These are phyloP conservation scores for Brachyrhaphis roseni DNA, from an alignment of 2,797 vertebrate species.

Conservation along the genomic window DNA sequence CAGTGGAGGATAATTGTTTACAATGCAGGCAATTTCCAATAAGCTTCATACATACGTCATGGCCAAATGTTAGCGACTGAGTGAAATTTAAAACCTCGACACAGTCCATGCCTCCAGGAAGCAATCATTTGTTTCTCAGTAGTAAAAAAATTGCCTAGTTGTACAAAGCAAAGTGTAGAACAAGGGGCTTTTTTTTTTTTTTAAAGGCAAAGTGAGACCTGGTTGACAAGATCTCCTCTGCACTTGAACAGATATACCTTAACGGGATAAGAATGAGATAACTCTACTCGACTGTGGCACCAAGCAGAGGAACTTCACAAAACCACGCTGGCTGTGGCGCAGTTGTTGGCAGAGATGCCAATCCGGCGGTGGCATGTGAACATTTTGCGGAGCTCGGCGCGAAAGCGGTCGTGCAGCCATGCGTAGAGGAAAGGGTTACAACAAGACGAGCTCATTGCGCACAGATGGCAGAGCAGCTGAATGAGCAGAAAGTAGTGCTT, in stretches of 20 bases:
- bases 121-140: too few relatives aligned
- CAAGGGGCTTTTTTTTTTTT: too few relatives aligned
- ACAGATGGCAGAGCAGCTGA: conserved; percentile 89
- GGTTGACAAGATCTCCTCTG: not conserved
- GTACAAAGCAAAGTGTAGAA: too few relatives aligned
- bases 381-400: conserved; percentile 85
- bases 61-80: too few relatives aligned
- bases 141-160: too few relatives aligned
- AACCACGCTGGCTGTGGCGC: conserved; percentile 80
- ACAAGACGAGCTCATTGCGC: conserved; percentile 91
- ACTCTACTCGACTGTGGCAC: not conserved
- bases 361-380: conserved; percentile 82
- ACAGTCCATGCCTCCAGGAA: too few relatives aligned
- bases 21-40: too few relatives aligned
- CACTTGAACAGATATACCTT: not conserved
- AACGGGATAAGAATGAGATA: not conserved
- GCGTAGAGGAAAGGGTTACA: conserved; percentile 92
- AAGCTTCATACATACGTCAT: too few relatives aligned
- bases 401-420: conserved; percentile 90
- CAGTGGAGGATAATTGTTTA: too few relatives aligned
- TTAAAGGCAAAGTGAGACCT: not conserved
- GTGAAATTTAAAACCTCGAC: too few relatives aligned
- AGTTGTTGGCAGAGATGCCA: conserved; percentile 82
- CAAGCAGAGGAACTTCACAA: conserved; percentile 72
- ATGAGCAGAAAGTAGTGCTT: conserved; percentile 89